Evolutionary conservation across 2,113 vertebrate genomes (phyloP).

Genomic region (Synchiropus splendidus): DNA sequence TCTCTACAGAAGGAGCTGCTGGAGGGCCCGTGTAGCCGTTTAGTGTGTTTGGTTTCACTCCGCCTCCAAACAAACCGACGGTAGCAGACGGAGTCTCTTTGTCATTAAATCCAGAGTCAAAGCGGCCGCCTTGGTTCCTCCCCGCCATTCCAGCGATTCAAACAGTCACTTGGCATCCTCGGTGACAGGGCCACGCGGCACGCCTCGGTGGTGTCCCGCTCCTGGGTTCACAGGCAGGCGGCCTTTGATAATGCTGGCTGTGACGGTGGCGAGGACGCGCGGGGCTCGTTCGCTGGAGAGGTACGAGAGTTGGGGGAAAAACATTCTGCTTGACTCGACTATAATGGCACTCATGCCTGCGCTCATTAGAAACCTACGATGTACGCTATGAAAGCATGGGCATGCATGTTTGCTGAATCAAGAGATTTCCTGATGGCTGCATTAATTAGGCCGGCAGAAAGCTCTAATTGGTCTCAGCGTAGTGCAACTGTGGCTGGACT

Average conservation of each 20-base stretch:
- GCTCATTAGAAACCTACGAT: slow-evolving; percentile 23
- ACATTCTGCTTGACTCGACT: neutral
- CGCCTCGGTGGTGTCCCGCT: too few relatives aligned
- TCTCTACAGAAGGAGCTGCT: slow-evolving; percentile 19
- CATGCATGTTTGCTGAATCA: slow-evolving; percentile 37
- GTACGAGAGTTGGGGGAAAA: slow-evolving; percentile 1
- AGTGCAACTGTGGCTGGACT: slow-evolving; percentile 15
- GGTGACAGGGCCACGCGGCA: slow-evolving; percentile 6
- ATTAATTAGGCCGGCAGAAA: slow-evolving; percentile 46
- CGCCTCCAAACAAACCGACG: slow-evolving; percentile 33
- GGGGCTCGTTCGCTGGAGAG: neutral
- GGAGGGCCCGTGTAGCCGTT: slow-evolving; percentile 15
- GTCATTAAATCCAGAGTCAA: slow-evolving; percentile 44
- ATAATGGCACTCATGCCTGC: slow-evolving; percentile 5
- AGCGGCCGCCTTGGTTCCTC: slow-evolving; percentile 7
- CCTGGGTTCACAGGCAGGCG: too few relatives aligned
- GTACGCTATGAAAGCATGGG: slow-evolving; percentile 15
- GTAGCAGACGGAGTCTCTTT: slow-evolving; percentile 42
- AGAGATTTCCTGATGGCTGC: slow-evolving; percentile 34
- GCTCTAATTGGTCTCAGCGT: slow-evolving; percentile 50
- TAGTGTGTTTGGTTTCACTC: slow-evolving; percentile 23
- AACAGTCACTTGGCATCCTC: slow-evolving; percentile 21
- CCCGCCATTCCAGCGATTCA: slow-evolving; percentile 11
- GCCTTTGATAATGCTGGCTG: too few relatives aligned
- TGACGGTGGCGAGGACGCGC: too few relatives aligned